Percentiles rank a stretch among this genome's conserved stretches.
Evolutionary conservation across 2,888 invertebrate genomes (phyloP).

Genomic region (Synanthedon andrenaeformis): DNA sequence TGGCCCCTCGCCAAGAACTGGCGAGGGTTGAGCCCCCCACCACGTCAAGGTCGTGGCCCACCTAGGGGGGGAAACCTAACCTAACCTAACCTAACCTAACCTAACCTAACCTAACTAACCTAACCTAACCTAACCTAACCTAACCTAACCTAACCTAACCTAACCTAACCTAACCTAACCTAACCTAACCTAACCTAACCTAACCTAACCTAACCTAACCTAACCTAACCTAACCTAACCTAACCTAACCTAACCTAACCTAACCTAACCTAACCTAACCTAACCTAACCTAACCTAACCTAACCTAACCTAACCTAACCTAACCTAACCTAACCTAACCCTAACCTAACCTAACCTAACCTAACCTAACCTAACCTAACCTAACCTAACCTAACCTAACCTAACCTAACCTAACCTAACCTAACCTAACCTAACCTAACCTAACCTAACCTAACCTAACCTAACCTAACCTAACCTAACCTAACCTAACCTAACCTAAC

Average conservation of each 20-base stretch:
- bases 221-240: conserved; percentile 2
- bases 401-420: conserved; percentile 1
- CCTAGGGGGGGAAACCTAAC: conserved; percentile 6
- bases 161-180: conserved; percentile 2
- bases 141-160: conserved; percentile 3
- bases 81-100: conserved; percentile 6
- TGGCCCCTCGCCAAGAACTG: too few species aligned
- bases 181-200: conserved; percentile 1
- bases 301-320: conserved; percentile 2
- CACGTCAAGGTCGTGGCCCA: too few species aligned
- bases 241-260: conserved; percentile 2
- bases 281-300: conserved; percentile 2
- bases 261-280: conserved; percentile 2
- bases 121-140: conserved; percentile 6
- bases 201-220: conserved; percentile 2
- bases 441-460: not conserved
- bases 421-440: not conserved
- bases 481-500: not conserved
- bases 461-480: not conserved
- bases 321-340: conserved; percentile 1
- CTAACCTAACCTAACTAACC: conserved; percentile 6
- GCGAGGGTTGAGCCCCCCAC: too few species aligned
- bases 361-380: conserved; percentile 7
- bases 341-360: conserved; percentile 6
- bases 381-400: conserved; percentile 2